Evolutionary conservation across 2,888 invertebrate species (phyloP).

Genomic region (Aphelenchoides bicaudatus): DNA sequence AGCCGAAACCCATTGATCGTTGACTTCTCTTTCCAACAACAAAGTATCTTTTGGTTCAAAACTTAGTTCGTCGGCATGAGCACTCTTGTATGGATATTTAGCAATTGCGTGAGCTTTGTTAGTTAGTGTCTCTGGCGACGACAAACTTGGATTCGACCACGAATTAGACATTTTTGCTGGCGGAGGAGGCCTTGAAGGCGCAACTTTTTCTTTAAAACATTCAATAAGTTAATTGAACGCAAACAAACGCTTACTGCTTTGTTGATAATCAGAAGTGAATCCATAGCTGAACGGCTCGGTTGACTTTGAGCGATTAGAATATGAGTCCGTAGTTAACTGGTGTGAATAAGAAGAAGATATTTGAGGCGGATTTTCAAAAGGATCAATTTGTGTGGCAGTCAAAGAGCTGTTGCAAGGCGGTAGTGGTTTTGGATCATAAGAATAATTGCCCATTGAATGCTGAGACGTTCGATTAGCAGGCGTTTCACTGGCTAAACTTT

Average conservation of each 20-base stretch:
- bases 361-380: slow-evolving; percentile 30
- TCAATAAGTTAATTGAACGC: background rate
- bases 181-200: slow-evolving; percentile 36
- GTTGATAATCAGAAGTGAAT: background rate
- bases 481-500: background rate
- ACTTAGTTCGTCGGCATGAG: slow-evolving; percentile 47
- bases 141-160: background rate
- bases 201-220: slow-evolving; percentile 22
- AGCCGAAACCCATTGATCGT: slow-evolving; percentile 55
- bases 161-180: slow-evolving; percentile 22
- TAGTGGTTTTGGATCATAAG: slow-evolving; percentile 15
- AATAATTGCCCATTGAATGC: slow-evolving; percentile 6
- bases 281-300: slow-evolving; percentile 15
- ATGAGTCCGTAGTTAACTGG: background rate
- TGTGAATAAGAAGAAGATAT: slow-evolving; percentile 18
- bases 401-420: slow-evolving; percentile 25
- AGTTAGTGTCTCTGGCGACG: slow-evolving; percentile 18
- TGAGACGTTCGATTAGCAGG: slow-evolving; percentile 1
- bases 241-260: slow-evolving; percentile 7
- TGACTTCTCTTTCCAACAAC: slow-evolving; percentile 45
- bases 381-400: slow-evolving; percentile 28
- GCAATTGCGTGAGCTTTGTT: slow-evolving; percentile 36
- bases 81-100: slow-evolving; percentile 43
- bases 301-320: slow-evolving; percentile 6
- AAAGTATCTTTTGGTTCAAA: slow-evolving; percentile 44